These are phyloP conservation scores for Cervus canadensis DNA, from an alignment of 2,113 vertebrate genomes.

Conservation along the genomic window DNA sequence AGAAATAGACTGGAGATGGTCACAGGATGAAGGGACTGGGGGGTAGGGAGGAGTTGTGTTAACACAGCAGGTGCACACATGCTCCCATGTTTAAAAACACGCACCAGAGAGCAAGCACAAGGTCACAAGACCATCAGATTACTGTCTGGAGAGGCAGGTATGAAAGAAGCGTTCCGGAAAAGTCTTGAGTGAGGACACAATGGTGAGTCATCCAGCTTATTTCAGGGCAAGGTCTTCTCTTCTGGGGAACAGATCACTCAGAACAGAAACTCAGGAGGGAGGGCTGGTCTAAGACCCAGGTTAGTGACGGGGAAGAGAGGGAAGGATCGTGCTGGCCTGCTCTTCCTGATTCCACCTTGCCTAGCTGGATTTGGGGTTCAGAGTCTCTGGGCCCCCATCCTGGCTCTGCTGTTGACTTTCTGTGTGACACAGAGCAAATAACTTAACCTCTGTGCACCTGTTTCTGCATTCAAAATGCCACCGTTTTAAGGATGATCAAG, in stretches of 20 bases:
- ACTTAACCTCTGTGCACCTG: background rate
- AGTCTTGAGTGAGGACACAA: background rate
- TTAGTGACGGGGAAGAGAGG: background rate
- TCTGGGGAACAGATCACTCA: background rate
- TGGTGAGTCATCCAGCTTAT: background rate
- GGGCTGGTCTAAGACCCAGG: background rate
- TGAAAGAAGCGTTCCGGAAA: background rate
- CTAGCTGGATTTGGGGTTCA: background rate
- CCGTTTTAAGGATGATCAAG: background rate
- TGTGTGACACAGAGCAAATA: background rate
- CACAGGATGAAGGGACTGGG: fast-evolving
- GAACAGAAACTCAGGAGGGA: background rate
- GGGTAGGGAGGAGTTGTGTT: background rate
- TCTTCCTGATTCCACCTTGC: background rate
- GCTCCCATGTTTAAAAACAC: background rate
- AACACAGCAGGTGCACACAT: background rate
- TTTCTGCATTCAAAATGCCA: background rate
- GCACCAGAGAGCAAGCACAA: background rate
- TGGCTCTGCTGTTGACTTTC: background rate
- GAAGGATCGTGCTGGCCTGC: fast-evolving
- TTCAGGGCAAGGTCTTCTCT: background rate
- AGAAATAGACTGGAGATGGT: background rate
- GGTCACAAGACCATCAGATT: background rate
- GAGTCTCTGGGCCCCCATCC: background rate
- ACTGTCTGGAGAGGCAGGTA: background rate